A percentile compares a stretch with the other conserved stretches of the same genome.
Conservation (phyloP, 2,888 invertebrate species). For the Thereva unica region DNA sequence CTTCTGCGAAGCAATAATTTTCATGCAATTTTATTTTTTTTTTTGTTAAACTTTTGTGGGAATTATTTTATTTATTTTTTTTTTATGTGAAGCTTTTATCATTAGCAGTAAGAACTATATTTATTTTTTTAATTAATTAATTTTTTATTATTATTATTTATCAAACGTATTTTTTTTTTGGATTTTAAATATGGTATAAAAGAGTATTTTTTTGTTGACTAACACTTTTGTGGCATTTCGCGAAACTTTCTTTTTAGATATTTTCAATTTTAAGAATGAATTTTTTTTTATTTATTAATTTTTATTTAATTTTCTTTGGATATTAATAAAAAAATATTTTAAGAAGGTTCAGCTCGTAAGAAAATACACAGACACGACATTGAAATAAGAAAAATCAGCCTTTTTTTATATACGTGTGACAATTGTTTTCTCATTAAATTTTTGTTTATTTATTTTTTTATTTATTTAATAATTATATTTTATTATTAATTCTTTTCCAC, state of each 20-base stretch:
- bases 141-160: slow-evolving; percentile 2
- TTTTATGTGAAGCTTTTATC: background rate
- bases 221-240: background rate
- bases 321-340: slow-evolving; percentile 19
- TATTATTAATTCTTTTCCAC: background rate
- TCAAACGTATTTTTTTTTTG: background rate
- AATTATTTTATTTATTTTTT: slow-evolving; percentile 3
- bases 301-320: background rate
- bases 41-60: background rate
- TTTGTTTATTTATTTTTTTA: slow-evolving; percentile 14
- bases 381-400: slow-evolving; percentile 44
- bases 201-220: no score
- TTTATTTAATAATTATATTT: slow-evolving; percentile 2
- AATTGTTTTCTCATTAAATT: background rate
- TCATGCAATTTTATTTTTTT: background rate
- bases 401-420: slow-evolving; percentile 29
- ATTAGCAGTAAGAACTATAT: background rate
- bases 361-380: slow-evolving; percentile 42
- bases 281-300: background rate
- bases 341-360: slow-evolving; percentile 29
- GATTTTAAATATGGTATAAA: background rate
- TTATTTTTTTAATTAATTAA: background rate
- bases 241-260: background rate
- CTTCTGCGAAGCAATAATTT: slow-evolving; percentile 3
- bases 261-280: background rate